These are phyloP conservation scores for Sylvia atricapilla DNA, from an alignment of 2,113 vertebrate species.

Conservation along the genomic window DNA sequence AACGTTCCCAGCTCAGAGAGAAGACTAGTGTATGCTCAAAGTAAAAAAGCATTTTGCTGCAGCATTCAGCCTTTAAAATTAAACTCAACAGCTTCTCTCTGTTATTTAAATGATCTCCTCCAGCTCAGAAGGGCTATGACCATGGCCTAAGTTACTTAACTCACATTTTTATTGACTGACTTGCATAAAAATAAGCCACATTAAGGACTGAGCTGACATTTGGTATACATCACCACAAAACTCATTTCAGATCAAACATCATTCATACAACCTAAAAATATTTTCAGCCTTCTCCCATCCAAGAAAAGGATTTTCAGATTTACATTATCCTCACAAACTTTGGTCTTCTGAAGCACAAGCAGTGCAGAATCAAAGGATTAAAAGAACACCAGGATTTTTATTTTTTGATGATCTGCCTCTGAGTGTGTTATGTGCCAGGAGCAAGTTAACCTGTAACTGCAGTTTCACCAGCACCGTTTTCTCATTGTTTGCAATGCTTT, in stretches of 20 bases:
- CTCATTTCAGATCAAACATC: slow-evolving; percentile 43
- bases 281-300: not conserved
- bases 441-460: slow-evolving; percentile 50
- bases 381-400: not conserved
- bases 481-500: not conserved
- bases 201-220: slow-evolving; percentile 28
- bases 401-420: not conserved
- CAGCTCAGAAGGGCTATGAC: slow-evolving; percentile 7
- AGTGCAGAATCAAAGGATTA: not conserved
- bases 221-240: not conserved
- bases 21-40: not conserved
- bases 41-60: not conserved
- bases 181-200: slow-evolving; percentile 40
- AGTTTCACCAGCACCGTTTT: slow-evolving; percentile 21
- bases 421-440: not conserved
- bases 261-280: slow-evolving; percentile 11
- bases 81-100: slow-evolving; percentile 7
- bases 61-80: not conserved
- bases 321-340: not conserved
- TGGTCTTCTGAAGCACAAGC: not conserved
- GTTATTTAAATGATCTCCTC: slow-evolving; percentile 18
- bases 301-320: slow-evolving; percentile 20
- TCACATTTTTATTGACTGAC: slow-evolving; percentile 17
- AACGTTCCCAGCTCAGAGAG: not conserved
- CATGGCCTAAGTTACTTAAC: not conserved